These are phyloP conservation scores for Remorina albescens DNA, from an alignment of 2,797 vertebrate genomes.

Conservation along the genomic window DNA sequence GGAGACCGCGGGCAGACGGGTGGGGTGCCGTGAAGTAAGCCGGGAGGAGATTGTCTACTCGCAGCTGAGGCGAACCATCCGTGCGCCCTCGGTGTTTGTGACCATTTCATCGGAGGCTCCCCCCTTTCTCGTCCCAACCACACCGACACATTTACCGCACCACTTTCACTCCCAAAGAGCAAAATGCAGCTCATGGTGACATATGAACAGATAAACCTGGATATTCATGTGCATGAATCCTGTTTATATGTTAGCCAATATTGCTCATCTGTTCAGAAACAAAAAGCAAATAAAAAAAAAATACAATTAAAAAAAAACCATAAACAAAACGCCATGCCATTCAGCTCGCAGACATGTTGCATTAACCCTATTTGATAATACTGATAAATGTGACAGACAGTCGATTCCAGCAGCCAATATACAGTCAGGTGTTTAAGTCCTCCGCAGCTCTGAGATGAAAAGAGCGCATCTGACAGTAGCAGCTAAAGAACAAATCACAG, in stretches of 20 bases:
- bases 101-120: slow-evolving; percentile 47
- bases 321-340: slow-evolving; percentile 6
- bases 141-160: slow-evolving; percentile 13
- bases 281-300: no score
- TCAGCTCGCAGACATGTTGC: neutral
- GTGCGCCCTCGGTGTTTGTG: slow-evolving; percentile 58
- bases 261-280: neutral
- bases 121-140: slow-evolving; percentile 15
- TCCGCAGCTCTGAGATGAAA: slow-evolving; percentile 11
- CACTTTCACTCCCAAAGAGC: slow-evolving; percentile 26
- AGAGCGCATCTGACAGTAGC: slow-evolving; percentile 17
- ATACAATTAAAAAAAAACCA: no score
- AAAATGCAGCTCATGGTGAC: slow-evolving; percentile 3
- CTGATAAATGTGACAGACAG: slow-evolving; percentile 26
- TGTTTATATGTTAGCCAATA: neutral
- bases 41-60: slow-evolving; percentile 76
- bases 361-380: neutral
- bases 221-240: neutral
- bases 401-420: neutral
- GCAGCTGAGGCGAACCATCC: slow-evolving; percentile 60
- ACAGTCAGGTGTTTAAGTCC: slow-evolving; percentile 4
- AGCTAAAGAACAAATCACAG: neutral
- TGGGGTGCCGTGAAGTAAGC: slow-evolving; percentile 80
- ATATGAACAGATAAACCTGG: neutral
- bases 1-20: slow-evolving; percentile 81